Evolutionary conservation across 2,888 invertebrate genomes (phyloP), one percentile per base, ranked within the genome.

Genomic region (Drosophila borealis): DNA sequence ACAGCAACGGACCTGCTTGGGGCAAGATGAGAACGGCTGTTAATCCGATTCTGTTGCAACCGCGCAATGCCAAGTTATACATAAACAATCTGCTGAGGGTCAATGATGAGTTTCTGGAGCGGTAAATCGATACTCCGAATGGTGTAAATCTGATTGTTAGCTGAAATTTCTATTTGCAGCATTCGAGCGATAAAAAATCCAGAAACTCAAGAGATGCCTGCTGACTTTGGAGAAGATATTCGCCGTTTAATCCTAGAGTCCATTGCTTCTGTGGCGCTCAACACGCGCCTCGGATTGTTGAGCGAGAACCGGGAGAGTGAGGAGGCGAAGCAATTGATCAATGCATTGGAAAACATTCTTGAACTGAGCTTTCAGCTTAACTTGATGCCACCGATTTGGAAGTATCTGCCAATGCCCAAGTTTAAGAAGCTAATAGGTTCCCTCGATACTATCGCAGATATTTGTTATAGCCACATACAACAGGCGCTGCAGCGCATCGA

Each of bases 1-100:
- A 13, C 78, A 94, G 94, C 3, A 94, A 95, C 91, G 96, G 95
- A 1, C 93, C 94, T 13, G 93, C 94, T 74, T 96, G 96, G 96
- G 93, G 94, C 42, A 93, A 94, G 56, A 93, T 96, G 74, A 93
- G 96, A 17, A 94, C 94, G 0, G 94, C 94, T 66, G 95, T 95
- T 0, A 95, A 96, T 90, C 95, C 95, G 54, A 93, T 95, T 37
- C 92, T 96, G 90, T 91, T 96, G 90, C 94, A 95, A 80, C 95
- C 95, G 0, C 94, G 94, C 73, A 90, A 93, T 66, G 92, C 94
- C 1, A 94, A 93, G 84, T 88, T 93, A 1, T 94, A 94, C 71
- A 83, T 93, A 4, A 92, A 93, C 2, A 92, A 91, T 10, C 91
- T 94, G 59, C 93, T 93, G 61, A 92, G 93, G 63, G 93, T 94